Base-by-base conservation (phyloP, 2,113 vertebrate species). In the Boleophthalmus pectinirostris region DNA sequence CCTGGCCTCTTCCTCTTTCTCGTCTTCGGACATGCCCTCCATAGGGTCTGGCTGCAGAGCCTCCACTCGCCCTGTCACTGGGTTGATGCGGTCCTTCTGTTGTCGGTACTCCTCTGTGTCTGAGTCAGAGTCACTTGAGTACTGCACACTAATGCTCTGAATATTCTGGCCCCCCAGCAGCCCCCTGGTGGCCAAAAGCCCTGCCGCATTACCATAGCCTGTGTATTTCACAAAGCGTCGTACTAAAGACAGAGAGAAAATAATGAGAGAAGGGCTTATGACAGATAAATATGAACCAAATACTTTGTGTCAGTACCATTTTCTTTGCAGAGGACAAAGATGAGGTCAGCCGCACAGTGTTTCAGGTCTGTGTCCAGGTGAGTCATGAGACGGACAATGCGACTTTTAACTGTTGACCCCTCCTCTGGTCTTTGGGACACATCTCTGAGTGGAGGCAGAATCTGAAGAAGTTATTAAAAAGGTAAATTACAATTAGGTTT, bases 321-420 rank as follows among this genome's bases (percentile, higher is more conserved):
- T 84, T 95, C 94, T 75, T 95, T 95, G 88, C 94, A 95, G 75
- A 95, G 94, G 69, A 95, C 93, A 77, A 95, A 95, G 29, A 95
- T 93, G 66, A 95, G 91, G 78, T 94, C 94, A 0, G 94, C 94
- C 0, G 94, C 94, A 7, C 94, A 94, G 71, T 94, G 92, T 81
- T 95, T 95, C 38, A 95, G 74, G 53, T 94, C 93, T 0, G 94
- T 94, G 79, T 95, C 93, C 75, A 94, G 81, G 65, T 95, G 92
- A 35, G 94, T 95, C 94, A 95, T 95, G 66, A 95, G 91, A 0
- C 94, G 90, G 56, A 95, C 90, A 61, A 95, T 87, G 16, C 92
- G 92, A 63, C 88, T 93, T 78, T 91, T 93, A 70, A 95, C 70
- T 0, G 92, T 91, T 66, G 73, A 74, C 16, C 91, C 93, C 33